Base-by-base conservation (phyloP, 2,888 invertebrate genomes). In the Hoplodrina ambigua region DNA sequence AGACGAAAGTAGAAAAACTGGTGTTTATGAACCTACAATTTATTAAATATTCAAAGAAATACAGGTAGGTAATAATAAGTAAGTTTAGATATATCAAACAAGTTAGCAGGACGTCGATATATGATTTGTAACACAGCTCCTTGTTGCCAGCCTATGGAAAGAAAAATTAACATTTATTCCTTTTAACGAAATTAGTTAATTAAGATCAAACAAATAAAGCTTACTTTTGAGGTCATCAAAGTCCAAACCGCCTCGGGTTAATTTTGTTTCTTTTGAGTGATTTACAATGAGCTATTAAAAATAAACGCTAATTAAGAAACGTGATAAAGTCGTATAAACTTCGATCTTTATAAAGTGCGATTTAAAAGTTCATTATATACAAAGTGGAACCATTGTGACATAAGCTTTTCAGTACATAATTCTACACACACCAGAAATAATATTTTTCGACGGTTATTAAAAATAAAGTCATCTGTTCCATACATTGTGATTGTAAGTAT, bases 101-200 rank as follows among this genome's bases (percentile, higher is more conserved):
- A 71, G 57, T 69, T 65, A 78, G 60, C 60, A 70, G 41, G 64
- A 44, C 37, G 20, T 66, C 57, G 44, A 25, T 10, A 19, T 49
- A 69, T 56, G 44, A 74, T 72, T 75, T 75, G 58, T 69, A 52
- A 55, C 33, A 60, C 60, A 33, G 52, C 69, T 76, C 17, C 61
- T 70, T 63, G 65, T 60, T 69, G 49, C 49, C 52, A 46, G 11
- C 62, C 68, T 19, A 70, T 60, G 66, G 59, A 71, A 72, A 15
- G 0, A 55, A 67, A 57, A 72, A 75, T 68, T 62, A 15, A 57
- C 68, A 66, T 73, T 55, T 58, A 71, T 53, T 33, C 50, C 2
- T 19, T 56, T 68, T 25, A 53, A 73, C 49, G 64, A 75, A 76
- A 71, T 70, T 71, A 54, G 57, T 84, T 80, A 72, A 84, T 78